Evolutionary conservation across 2,113 vertebrate genomes (phyloP).

Genomic region (Ondatra zibethicus): DNA sequence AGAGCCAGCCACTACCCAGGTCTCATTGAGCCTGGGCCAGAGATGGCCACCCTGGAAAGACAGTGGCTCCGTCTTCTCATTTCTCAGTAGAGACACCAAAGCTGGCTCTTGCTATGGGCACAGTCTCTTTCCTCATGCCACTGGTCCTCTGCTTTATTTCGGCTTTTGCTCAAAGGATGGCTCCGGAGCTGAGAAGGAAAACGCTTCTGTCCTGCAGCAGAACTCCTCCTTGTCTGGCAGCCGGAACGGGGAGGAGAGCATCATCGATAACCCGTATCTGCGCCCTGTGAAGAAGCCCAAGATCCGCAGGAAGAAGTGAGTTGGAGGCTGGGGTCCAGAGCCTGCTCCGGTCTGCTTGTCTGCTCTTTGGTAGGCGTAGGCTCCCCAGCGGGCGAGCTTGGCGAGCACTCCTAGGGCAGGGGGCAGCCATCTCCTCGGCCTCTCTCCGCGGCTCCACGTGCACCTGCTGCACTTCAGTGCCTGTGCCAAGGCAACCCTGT

Average conservation of each 20-base stretch:
- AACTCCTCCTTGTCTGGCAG: slow-evolving; percentile 87
- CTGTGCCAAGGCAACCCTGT: not conserved
- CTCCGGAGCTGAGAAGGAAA: slow-evolving; percentile 94
- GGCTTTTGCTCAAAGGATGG: slow-evolving; percentile 89
- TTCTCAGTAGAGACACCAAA: not conserved
- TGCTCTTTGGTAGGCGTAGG: not conserved
- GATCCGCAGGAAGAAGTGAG: slow-evolving; percentile 98
- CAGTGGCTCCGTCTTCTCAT: not conserved
- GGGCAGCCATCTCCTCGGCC: not conserved
- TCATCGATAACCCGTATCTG: slow-evolving; percentile 99
- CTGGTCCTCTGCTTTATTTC: slow-evolving; percentile 43
- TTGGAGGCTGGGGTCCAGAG: not conserved
- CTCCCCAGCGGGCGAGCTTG: not conserved
- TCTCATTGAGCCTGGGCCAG: not conserved
- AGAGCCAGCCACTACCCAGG: not conserved
- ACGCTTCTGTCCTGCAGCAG: slow-evolving; percentile 92
- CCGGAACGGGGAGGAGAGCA: slow-evolving; percentile 92
- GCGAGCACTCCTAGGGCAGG: not conserved
- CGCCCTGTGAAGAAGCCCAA: slow-evolving; percentile 98
- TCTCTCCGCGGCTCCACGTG: not conserved
- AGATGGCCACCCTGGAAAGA: not conserved
- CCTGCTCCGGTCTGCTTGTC: not conserved
- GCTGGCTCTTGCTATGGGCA: not conserved
- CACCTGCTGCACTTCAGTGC: not conserved
- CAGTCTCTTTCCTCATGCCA: not conserved